Evolutionary conservation across 2,797 vertebrate genomes (phyloP).

Genomic region (Myotis findleyi): DNA sequence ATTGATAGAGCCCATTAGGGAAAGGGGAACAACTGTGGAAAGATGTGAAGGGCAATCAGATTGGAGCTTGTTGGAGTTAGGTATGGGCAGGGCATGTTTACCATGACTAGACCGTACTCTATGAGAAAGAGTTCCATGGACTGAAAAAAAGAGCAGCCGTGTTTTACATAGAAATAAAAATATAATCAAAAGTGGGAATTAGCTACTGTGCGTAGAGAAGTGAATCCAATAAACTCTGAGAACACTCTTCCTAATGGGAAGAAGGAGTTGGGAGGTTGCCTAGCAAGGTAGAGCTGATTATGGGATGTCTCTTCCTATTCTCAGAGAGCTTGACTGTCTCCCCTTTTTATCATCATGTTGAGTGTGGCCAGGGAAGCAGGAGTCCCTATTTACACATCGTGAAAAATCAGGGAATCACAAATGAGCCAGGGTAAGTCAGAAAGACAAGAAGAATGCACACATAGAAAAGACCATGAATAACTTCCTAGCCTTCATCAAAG

Average conservation of each 20-base stretch:
- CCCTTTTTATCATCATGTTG: not conserved
- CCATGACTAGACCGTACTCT: not conserved
- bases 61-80: not conserved
- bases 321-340: not conserved
- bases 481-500: not conserved
- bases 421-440: not conserved
- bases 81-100: not conserved
- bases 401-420: not conserved
- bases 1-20: fast-evolving
- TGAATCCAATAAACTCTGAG: not conserved
- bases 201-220: fast-evolving
- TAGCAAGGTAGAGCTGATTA: not conserved
- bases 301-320: not conserved
- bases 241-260: not conserved
- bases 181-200: not conserved
- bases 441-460: not conserved
- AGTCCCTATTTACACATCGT: not conserved
- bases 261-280: not conserved
- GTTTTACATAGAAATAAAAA: not conserved
- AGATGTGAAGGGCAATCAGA: not conserved
- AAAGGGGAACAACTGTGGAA: not conserved
- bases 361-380: not conserved
- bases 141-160: not conserved
- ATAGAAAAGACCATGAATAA: fast-evolving
- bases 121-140: not conserved